Evolutionary conservation across 2,888 invertebrate species (phyloP), one percentile per base, ranked within the genome.

Genomic region (Caenorhabditis zanzibari): DNA sequence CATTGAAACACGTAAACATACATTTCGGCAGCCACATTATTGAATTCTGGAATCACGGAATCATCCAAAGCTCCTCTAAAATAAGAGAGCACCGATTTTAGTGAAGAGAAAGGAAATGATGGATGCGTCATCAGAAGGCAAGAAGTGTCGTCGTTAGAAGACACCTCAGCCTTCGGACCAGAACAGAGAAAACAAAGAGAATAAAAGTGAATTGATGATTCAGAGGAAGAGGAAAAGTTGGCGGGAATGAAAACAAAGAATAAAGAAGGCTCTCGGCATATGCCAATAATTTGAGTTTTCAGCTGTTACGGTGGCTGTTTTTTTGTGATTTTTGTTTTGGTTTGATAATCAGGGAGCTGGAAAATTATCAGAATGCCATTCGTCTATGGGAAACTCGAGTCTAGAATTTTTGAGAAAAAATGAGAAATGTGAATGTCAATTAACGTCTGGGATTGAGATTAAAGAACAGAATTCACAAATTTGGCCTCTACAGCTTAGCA

Each of bases 1-100:
- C 69, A 28, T 10, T 49, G 12, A 75, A 24, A 52, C 47, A 63
- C 61, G 79, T 79, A 79, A 79, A 79, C 79, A 71, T 79, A 79
- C 79, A 79, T 79, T 71, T 79, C 38, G 79, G 79, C 79, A 79
- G 79, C 79, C 71, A 79, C 79, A 79, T 79, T 79, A 79, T 79
- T 71, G 79, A 49, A 79, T 79, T 79, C 79, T 79, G 79, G 71
- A 77, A 77, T 77, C 79, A 79, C 79, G 71, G 71, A 79, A 61
- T 79, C 79, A 79, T 79, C 79, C 71, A 71, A 71, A 69, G 38
- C 64, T 71, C n/a, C n/a, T n/a, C 79, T 79, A 79, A 71, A 79
- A 79, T 19, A 56, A 63, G 54, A 77, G 61, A 54, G 61, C 69
- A 77, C 77, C 79, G 71, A 71, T 71, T 79, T 56, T 35, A 24